phyloP scores from a whole-genome alignment of 1,140 invertebrate species.

The Ganaspis sp. region DNA sequence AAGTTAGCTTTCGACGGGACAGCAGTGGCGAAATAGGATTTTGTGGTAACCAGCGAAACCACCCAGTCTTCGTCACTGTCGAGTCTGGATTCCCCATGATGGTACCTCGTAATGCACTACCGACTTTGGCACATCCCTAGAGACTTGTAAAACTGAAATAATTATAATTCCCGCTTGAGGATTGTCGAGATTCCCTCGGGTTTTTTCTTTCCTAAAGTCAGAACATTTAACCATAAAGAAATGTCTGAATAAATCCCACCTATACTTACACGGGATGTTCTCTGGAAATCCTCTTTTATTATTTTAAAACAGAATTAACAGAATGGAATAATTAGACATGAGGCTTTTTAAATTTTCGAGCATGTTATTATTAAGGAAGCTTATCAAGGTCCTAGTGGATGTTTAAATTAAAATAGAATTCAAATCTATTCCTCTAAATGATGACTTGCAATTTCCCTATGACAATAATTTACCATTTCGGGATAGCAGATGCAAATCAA shows the following conservation, averaged over 20 bases:
- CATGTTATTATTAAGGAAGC: too few relatives aligned
- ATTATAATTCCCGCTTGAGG: slow-evolving; percentile 7
- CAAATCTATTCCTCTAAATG: too few relatives aligned
- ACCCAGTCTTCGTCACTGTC: slow-evolving; percentile 24
- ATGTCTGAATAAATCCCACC: neutral
- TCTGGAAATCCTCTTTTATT: too few relatives aligned
- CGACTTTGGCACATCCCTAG: neutral
- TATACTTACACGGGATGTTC: too few relatives aligned
- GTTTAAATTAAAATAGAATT: too few relatives aligned
- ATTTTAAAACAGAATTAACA: too few relatives aligned
- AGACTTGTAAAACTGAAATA: slow-evolving; percentile 16
- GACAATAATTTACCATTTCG: too few relatives aligned
- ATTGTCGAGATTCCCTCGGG: neutral
- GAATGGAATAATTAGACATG: too few relatives aligned
- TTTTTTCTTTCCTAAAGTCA: neutral
- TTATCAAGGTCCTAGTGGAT: too few relatives aligned
- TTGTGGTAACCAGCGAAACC: slow-evolving; percentile 23
- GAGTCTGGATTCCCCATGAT: neutral
- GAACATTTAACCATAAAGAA: neutral
- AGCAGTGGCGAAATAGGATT: slow-evolving; percentile 22
- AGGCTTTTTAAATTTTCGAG: too few relatives aligned
- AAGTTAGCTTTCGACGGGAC: slow-evolving; percentile 24
- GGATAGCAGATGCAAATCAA: too few relatives aligned
- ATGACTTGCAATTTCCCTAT: too few relatives aligned
- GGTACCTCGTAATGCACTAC: neutral